Conservation (phyloP, 2,888 invertebrate species). For the Cylloceria caligata region DNA sequence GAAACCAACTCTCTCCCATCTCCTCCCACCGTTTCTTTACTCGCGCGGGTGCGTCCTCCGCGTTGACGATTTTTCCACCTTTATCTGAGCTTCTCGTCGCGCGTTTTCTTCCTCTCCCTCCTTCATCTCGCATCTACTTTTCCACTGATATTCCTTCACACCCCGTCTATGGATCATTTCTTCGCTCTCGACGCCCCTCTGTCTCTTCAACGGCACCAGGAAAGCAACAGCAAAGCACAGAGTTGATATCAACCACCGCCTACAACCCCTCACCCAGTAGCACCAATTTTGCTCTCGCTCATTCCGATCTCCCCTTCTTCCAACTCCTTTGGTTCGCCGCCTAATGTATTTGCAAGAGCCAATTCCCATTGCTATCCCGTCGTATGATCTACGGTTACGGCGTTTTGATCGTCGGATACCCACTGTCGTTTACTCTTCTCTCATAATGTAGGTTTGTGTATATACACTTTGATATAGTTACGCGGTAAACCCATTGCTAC, state of each 20-base stretch:
- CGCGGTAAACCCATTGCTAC: neutral
- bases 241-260: slow-evolving; percentile 64
- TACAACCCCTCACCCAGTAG: slow-evolving; percentile 64
- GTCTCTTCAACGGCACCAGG: slow-evolving; percentile 26
- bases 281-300: slow-evolving; percentile 68
- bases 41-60: slow-evolving; percentile 58
- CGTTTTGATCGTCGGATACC: slow-evolving; percentile 82
- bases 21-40: slow-evolving; percentile 49
- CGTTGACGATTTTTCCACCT: slow-evolving; percentile 75
- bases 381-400: slow-evolving; percentile 82
- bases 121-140: slow-evolving; percentile 54
- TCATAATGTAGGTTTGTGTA: slow-evolving; percentile 58
- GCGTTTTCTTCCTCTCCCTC: slow-evolving; percentile 54
- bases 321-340: slow-evolving; percentile 70
- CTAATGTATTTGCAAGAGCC: slow-evolving; percentile 84
- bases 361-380: slow-evolving; percentile 83
- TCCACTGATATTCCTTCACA: slow-evolving; percentile 31
- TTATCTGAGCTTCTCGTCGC: slow-evolving; percentile 66
- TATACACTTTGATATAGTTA: neutral
- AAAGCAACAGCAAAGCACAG: slow-evolving; percentile 50
- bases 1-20: slow-evolving; percentile 64
- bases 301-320: slow-evolving; percentile 55
- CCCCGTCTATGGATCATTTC: slow-evolving; percentile 27
- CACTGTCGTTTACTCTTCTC: slow-evolving; percentile 76
- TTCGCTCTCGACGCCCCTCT: slow-evolving; percentile 30